Percentiles rank a stretch among this genome's conserved stretches.
Conservation (phyloP, 2,113 vertebrate genomes). For the Mesocricetus auratus region DNA sequence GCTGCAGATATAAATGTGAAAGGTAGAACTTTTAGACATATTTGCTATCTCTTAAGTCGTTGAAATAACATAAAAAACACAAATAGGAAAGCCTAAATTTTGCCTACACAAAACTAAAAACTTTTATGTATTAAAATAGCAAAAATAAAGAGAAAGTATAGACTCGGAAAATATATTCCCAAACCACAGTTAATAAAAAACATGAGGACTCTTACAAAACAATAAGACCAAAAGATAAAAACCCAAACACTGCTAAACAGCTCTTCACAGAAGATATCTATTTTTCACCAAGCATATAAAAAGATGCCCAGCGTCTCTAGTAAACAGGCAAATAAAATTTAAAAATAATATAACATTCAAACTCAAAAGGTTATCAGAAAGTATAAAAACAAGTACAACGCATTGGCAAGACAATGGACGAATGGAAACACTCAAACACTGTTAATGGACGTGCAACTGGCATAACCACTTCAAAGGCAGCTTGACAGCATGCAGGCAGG, state of each 20-base stretch:
- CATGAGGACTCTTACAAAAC: neutral
- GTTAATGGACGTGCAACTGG: neutral
- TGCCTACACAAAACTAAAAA: slow-evolving; percentile 9
- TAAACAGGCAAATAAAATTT: neutral
- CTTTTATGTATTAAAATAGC: neutral
- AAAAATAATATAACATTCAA: slow-evolving; percentile 19
- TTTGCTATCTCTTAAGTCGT: neutral
- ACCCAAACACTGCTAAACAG: neutral
- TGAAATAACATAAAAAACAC: neutral
- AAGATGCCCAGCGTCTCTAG: neutral
- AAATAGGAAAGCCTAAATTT: neutral
- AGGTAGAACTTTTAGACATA: neutral
- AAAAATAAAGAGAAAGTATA: neutral
- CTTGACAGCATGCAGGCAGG: neutral
- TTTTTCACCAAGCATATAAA: neutral
- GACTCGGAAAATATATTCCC: neutral
- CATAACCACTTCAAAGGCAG: neutral
- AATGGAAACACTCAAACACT: neutral
- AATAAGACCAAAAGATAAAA: neutral
- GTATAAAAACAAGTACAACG: neutral
- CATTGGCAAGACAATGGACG: neutral
- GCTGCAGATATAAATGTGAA: neutral
- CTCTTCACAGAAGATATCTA: neutral
- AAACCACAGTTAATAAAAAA: neutral
- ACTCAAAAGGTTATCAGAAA: neutral